Evolutionary conservation across 2,888 invertebrate genomes (phyloP).

Genomic region (Marasmarcha lunaedactyla): DNA sequence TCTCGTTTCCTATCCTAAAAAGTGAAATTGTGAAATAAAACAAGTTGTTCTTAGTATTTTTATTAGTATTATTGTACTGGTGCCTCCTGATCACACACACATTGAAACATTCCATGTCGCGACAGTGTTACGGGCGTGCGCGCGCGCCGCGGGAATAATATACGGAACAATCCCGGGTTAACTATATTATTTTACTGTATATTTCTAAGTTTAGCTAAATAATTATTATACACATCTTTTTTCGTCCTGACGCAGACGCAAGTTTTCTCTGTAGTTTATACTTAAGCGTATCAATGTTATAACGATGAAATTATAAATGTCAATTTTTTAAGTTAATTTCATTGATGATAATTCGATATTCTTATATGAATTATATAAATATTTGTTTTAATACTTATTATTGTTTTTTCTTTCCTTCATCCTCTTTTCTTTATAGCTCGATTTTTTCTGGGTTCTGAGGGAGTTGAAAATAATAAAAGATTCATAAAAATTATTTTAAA

Average conservation of each 20-base stretch:
- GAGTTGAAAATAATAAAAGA: slow-evolving; percentile 18
- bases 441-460: slow-evolving; percentile 24
- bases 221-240: slow-evolving; percentile 57
- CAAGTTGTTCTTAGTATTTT: slow-evolving; percentile 5
- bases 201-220: slow-evolving; percentile 54
- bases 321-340: slow-evolving; percentile 59
- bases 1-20: slow-evolving; percentile 17
- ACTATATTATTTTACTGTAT: slow-evolving; percentile 37
- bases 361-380: slow-evolving; percentile 64
- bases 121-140: slow-evolving; percentile 23
- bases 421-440: slow-evolving; percentile 25
- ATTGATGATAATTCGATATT: slow-evolving; percentile 68
- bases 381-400: slow-evolving; percentile 61
- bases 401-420: slow-evolving; percentile 24
- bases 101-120: slow-evolving; percentile 61
- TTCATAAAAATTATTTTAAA: neutral
- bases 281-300: slow-evolving; percentile 57
- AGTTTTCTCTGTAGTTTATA: slow-evolving; percentile 69
- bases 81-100: slow-evolving; percentile 23
- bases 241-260: slow-evolving; percentile 65
- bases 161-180: slow-evolving; percentile 55
- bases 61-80: slow-evolving; percentile 13
- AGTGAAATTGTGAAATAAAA: slow-evolving; percentile 2
- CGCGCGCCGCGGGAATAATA: slow-evolving; percentile 33
- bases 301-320: slow-evolving; percentile 61